These are phyloP conservation scores for Periophthalmus magnuspinnatus DNA, from an alignment of 2,797 vertebrate species.

Conservation along the genomic window DNA sequence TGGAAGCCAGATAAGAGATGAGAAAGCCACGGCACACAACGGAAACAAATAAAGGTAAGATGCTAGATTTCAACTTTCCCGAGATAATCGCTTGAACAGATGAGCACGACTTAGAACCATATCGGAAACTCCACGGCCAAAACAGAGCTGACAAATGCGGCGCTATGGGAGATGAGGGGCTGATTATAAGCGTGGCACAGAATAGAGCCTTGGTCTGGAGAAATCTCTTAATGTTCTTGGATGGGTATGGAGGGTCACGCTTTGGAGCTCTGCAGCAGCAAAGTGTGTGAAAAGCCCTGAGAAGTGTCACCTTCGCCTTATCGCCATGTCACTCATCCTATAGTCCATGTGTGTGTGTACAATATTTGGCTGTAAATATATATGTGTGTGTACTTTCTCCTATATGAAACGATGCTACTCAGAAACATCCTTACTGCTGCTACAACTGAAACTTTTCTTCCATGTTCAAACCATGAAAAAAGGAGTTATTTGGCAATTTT, in stretches of 20 bases:
- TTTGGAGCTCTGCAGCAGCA: conserved; percentile 21
- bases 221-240: conserved; percentile 70
- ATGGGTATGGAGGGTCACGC: conserved; percentile 53
- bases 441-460: background rate
- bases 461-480: background rate
- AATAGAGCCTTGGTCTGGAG: conserved; percentile 40
- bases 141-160: conserved; percentile 60
- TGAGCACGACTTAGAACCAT: conserved; percentile 51
- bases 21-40: conserved; percentile 32
- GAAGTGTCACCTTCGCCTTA: conserved; percentile 51
- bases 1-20: conserved; percentile 43
- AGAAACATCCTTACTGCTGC: conserved; percentile 14
- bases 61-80: conserved; percentile 44
- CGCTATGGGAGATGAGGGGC: conserved; percentile 45
- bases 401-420: conserved; percentile 12
- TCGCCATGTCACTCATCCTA: conserved; percentile 56
- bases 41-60: conserved; percentile 66
- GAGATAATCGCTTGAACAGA: conserved; percentile 62
- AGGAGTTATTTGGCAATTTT: background rate
- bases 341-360: conserved; percentile 31
- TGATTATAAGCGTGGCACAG: conserved; percentile 50
- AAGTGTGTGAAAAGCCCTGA: conserved; percentile 38
- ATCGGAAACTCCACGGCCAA: conserved; percentile 44
- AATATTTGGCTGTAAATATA: conserved; percentile 25
- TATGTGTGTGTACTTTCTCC: conserved; percentile 16